Base-by-base conservation (phyloP, 2,797 vertebrate genomes). In the Dipus sagitta region DNA sequence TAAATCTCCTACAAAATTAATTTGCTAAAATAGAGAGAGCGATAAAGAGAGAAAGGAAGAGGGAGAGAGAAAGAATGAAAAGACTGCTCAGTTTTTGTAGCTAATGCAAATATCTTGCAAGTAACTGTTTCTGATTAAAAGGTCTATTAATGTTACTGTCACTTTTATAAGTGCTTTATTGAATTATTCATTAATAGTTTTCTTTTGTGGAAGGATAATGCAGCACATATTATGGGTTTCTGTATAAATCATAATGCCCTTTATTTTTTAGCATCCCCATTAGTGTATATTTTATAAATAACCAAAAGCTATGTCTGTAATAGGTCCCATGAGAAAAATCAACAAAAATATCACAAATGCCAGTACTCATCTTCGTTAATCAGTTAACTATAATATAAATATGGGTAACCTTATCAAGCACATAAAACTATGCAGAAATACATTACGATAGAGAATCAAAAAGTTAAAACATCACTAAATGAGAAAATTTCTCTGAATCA, bases 91-190 rank as follows among this genome's bases (percentile, higher is more conserved):
- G 14, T 21, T 74, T 32, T 13, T 32, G 34, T 47, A 70, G 18
- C 26, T 75, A 81, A 93, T 81, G 4, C 20, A 95, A 88, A 72
- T 64, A 1, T 71, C 80, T 76, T 81, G 32, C 58, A 83, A 78
- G 88, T 47, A 68, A 67, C 78, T 86, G 13, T 3, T 52, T 83
- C 70, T 88, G 17, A 65, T 76, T 87, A 96, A 96, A 76, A 87
- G 20, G 0, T 79, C 47, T 92, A 76, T 82, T 86, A 42, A 90
- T 92, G 79, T 87, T 64, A 82, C 0, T 0, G 18, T 64, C 6
- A 38, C 42, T 93, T 85, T 65, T 76, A 83, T 42, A 68, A 14
- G 13, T 60, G 23, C 64, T 67, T 24, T 82, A 67, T n/a, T 90
- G 60, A 87, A 75, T 79, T 92, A 84, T 80, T 70, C 91, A 14